Conservation (phyloP, 2,888 invertebrate genomes). For the Pollenia amentaria region DNA sequence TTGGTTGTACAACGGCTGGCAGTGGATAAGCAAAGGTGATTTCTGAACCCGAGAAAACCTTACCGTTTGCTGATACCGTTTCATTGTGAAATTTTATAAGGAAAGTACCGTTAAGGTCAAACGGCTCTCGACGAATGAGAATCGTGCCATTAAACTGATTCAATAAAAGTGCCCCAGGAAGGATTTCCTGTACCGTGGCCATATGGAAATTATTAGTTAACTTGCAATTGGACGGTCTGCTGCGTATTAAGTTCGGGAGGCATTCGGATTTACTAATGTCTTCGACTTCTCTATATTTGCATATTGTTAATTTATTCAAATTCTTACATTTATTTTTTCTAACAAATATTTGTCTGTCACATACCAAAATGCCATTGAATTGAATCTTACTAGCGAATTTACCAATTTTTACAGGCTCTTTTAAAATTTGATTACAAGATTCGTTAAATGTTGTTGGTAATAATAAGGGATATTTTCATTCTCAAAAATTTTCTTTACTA, state of each 20-base stretch:
- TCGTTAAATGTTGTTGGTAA: slow-evolving; percentile 44
- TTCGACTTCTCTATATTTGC: slow-evolving; percentile 13
- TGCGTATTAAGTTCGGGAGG: too few relatives aligned
- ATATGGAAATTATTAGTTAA: too few relatives aligned
- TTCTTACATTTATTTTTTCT: slow-evolving; percentile 20
- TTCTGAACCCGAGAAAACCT: neutral
- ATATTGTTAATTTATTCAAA: slow-evolving; percentile 15
- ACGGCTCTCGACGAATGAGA: neutral
- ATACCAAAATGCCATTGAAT: slow-evolving; percentile 15
- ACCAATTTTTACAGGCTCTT: slow-evolving; percentile 55
- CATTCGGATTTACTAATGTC: slow-evolving; percentile 10
- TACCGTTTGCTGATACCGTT: neutral
- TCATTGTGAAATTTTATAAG: too few relatives aligned
- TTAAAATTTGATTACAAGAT: slow-evolving; percentile 43
- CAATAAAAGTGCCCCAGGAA: too few relatives aligned
- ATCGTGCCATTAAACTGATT: too few relatives aligned
- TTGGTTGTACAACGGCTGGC: slow-evolving; percentile 16
- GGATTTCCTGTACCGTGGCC: too few relatives aligned
- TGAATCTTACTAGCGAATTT: slow-evolving; percentile 7
- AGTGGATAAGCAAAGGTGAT: neutral
- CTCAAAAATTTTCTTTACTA: slow-evolving; percentile 42
- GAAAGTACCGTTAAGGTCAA: slow-evolving; percentile 11
- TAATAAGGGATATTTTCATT: slow-evolving; percentile 53
- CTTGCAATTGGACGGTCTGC: too few relatives aligned
- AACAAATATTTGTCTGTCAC: slow-evolving; percentile 7